These are phyloP conservation scores for Eupithecia tripunctaria DNA, from an alignment of 2,888 invertebrate species.

Conservation along the genomic window DNA sequence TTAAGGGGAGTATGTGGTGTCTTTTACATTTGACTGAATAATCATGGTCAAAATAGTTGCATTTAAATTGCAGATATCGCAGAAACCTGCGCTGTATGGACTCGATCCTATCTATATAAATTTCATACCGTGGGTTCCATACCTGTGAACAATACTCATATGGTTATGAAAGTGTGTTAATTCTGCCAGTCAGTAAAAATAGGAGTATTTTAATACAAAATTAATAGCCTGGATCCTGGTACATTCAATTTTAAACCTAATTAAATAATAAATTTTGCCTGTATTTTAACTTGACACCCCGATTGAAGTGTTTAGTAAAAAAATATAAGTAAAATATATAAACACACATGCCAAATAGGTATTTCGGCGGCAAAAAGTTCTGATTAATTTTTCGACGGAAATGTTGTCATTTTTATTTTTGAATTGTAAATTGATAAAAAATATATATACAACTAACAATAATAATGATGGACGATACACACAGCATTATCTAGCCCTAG, in stretches of 20 bases:
- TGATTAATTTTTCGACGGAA: neutral
- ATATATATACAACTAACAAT: no score
- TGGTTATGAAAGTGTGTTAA: neutral
- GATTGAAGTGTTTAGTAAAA: neutral
- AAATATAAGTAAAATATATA: neutral
- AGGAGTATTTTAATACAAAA: neutral
- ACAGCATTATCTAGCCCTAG: no score
- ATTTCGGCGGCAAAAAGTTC: neutral
- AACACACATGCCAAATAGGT: neutral
- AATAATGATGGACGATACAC: no score
- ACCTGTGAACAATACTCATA: no score
- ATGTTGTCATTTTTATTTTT: neutral
- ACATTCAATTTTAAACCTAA: neutral
- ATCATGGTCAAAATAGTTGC: no score
- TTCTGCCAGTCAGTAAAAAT: slow-evolving; percentile 5
- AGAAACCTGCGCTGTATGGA: no score
- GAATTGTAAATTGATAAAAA: neutral
- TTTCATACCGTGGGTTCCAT: no score
- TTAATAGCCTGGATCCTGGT: neutral
- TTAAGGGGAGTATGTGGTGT: no score
- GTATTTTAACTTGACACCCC: neutral
- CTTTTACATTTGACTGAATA: no score
- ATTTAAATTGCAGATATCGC: no score
- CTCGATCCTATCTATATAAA: no score
- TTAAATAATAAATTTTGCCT: neutral